Base-by-base conservation (phyloP, 2,888 invertebrate genomes). In the Agrotis exclamationis region DNA sequence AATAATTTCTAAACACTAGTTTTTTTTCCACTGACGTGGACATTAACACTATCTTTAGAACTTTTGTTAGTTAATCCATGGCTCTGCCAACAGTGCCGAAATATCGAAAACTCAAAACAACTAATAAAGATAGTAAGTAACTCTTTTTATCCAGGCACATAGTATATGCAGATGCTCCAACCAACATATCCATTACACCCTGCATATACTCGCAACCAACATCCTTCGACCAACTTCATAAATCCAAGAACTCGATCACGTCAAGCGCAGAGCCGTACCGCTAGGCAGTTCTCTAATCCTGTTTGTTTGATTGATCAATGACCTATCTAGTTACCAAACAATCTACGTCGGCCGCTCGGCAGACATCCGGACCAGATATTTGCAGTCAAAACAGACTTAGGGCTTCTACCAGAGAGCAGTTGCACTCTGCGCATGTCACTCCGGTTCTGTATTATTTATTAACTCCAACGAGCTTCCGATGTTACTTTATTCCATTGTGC, bases 381-480 rank as follows among this genome's bases (percentile, higher is more conserved):
- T 95, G 94, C 94, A 95, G 94, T 95, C 95, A 94, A 94, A 95
- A 95, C 93, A 94, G 94, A 94, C 92, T 93, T 93, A 92, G 90
- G 89, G 87, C 89, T 76, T 57, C 89, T 88, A 89, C 84, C 39
- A 39, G 39, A 39, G 88, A 68, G 84, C 82, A 68, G 84, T 82
- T 87, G 91, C 94, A 93, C 93, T 94, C 93, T 93, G 95, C 94
- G 94, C 95, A 94, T 94, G 95, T 95, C 96, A 94, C 91, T 94
- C 93, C 86, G 85, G 89, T 92, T 90, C 93, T 93, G 92, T 95
- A 95, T 95, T 96, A 96, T 96, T 96, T 96, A 96, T 95, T 95
- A 96, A 96, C 94, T 94, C 93, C 94, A 95, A 96, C 96, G 92
- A 95, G 95, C 94, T 93, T 96, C 95, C 95, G 95, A 96, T 95